These are phyloP conservation scores for Pseudopodoces humilis DNA, from an alignment of 2,113 vertebrate species.

Conservation along the genomic window DNA sequence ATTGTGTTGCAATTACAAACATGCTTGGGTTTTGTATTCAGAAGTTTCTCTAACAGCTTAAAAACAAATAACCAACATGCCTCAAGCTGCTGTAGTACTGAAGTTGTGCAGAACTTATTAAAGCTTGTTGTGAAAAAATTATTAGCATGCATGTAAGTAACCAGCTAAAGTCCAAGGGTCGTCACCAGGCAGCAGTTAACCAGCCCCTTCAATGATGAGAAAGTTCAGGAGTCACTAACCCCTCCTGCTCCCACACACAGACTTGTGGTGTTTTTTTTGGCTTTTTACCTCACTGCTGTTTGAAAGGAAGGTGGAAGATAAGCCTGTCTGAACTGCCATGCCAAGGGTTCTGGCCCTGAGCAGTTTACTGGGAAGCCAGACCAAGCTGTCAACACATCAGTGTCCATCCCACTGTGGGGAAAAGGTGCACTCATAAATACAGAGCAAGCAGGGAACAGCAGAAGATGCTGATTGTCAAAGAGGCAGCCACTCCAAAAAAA, in stretches of 20 bases:
- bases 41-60: neutral
- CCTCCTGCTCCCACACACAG: neutral
- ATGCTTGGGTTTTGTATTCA: neutral
- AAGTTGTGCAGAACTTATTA: neutral
- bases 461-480: neutral
- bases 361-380: neutral
- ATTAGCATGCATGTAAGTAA: neutral
- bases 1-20: neutral
- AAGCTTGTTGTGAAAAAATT: neutral
- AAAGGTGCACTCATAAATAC: neutral
- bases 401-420: accelerated
- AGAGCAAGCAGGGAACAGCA: neutral
- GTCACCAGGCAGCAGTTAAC: neutral
- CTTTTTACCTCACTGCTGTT: neutral
- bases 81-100: neutral
- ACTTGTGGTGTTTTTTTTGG: neutral
- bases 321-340: neutral
- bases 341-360: neutral
- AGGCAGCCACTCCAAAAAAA: accelerated
- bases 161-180: neutral
- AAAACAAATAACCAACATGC: neutral
- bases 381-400: accelerated
- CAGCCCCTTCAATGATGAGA: neutral
- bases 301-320: neutral
- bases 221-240: neutral